A percentile compares a stretch with the other conserved stretches of the same genome.
Evolutionary conservation across 2,888 invertebrate species (phyloP).

Genomic region (Emmelina monodactyla): DNA sequence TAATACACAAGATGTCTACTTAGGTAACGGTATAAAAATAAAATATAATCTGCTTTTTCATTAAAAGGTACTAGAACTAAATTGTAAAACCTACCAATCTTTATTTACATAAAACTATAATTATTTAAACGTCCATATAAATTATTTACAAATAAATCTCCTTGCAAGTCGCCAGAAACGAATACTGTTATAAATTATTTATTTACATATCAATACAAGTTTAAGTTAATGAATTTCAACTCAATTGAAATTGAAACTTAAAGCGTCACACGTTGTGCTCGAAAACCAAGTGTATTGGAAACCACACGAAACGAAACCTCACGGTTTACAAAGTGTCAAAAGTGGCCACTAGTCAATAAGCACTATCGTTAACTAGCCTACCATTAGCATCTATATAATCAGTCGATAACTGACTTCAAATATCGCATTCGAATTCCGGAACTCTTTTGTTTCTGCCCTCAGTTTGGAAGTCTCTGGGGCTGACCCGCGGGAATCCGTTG

Average conservation of each 20-base stretch:
- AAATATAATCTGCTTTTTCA: background rate
- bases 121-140: slow-evolving; percentile 2
- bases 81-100: background rate
- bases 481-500: slow-evolving; percentile 53
- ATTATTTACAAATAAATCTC: slow-evolving; percentile 21
- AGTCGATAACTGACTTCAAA: slow-evolving; percentile 33
- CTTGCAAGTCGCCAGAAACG: slow-evolving; percentile 11
- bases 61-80: background rate
- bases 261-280: slow-evolving; percentile 12
- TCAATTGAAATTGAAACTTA: slow-evolving; percentile 28
- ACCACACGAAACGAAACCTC: too few relatives aligned
- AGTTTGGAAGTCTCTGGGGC: slow-evolving; percentile 48
- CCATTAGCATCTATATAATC: too few relatives aligned
- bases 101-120: background rate
- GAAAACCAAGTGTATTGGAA: too few relatives aligned
- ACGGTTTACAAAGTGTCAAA: too few relatives aligned
- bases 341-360: too few relatives aligned
- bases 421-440: slow-evolving; percentile 72
- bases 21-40: too few relatives aligned
- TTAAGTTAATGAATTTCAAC: slow-evolving; percentile 28
- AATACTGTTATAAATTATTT: slow-evolving; percentile 52
- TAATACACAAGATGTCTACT: too few relatives aligned
- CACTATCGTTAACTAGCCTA: too few relatives aligned
- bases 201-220: slow-evolving; percentile 39
- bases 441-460: slow-evolving; percentile 63